Evolutionary conservation across 2,888 invertebrate species (phyloP).

Genomic region (Aporophyla nigra): DNA sequence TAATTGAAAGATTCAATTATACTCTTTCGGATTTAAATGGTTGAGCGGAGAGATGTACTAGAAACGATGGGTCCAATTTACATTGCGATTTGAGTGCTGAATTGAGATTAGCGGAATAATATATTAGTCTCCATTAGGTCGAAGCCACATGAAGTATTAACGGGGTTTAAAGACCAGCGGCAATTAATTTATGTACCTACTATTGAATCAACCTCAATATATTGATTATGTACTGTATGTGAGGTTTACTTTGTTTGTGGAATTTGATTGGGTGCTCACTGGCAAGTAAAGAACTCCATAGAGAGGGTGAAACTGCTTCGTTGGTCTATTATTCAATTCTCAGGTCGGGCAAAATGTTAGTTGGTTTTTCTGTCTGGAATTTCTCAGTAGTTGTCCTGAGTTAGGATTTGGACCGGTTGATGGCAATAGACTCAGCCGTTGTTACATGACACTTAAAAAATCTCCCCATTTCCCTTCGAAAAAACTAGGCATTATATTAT

Average conservation of each 20-base stretch:
- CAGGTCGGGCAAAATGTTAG: too few relatives aligned
- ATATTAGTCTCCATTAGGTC: constrained; percentile 46
- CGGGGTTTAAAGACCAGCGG: constrained; percentile 28
- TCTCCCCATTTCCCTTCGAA: too few relatives aligned
- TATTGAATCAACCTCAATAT: not conserved
- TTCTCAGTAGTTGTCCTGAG: too few relatives aligned
- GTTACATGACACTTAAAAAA: too few relatives aligned
- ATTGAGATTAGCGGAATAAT: constrained; percentile 50
- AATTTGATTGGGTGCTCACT: not conserved
- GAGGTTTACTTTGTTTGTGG: not conserved
- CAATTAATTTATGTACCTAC: constrained; percentile 31
- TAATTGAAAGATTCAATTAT: constrained; percentile 59
- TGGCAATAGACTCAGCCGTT: too few relatives aligned
- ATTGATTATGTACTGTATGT: constrained; percentile 3
- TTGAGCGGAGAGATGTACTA: constrained; percentile 35
- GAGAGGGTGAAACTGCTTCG: not conserved
- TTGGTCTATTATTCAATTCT: too few relatives aligned
- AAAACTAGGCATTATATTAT: too few relatives aligned
- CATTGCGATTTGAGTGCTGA: constrained; percentile 43
- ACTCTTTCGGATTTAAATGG: constrained; percentile 48
- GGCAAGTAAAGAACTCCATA: not conserved
- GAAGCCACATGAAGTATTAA: constrained; percentile 48
- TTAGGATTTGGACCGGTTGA: too few relatives aligned
- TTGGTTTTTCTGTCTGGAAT: too few relatives aligned
- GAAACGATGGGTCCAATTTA: constrained; percentile 50